These are phyloP conservation scores for Amia ocellicauda DNA, from an alignment of 2,113 vertebrate genomes.

Conservation along the genomic window DNA sequence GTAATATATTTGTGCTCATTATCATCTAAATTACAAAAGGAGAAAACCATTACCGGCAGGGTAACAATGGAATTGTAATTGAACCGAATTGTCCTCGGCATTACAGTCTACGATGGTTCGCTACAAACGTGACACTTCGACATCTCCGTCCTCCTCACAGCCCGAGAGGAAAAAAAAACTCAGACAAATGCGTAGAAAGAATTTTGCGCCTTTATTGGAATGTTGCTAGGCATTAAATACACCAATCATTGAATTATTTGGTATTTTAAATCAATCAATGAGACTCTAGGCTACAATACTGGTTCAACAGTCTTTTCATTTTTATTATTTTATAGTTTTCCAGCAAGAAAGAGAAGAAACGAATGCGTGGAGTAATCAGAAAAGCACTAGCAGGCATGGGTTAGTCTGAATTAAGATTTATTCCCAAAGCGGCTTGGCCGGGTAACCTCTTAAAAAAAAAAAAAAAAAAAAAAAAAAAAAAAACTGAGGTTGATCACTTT, in stretches of 20 bases:
- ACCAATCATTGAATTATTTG: slow-evolving; percentile 82
- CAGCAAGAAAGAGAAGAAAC: slow-evolving; percentile 66
- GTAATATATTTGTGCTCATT: neutral
- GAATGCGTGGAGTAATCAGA: slow-evolving; percentile 66
- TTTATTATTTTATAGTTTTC: slow-evolving; percentile 44
- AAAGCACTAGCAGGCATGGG: slow-evolving; percentile 70
- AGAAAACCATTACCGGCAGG: no score
- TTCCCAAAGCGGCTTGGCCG: slow-evolving; percentile 63
- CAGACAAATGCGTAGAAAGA: slow-evolving; percentile 80
- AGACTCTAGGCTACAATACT: slow-evolving; percentile 79
- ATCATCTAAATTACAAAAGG: neutral
- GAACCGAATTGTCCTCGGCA: neutral
- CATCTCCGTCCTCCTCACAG: no score
- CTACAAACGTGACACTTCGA: neutral
- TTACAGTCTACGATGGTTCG: no score
- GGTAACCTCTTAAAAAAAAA: slow-evolving; percentile 53
- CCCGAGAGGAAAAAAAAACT: slow-evolving; percentile 44
- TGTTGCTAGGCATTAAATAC: slow-evolving; percentile 86
- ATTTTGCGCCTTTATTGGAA: slow-evolving; percentile 93
- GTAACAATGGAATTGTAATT: neutral
- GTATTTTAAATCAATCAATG: slow-evolving; percentile 78
- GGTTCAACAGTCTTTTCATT: slow-evolving; percentile 78
- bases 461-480: slow-evolving; percentile 40
- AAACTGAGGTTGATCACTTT: slow-evolving; percentile 48
- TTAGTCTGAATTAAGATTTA: slow-evolving; percentile 69